Evolutionary conservation across 2,113 vertebrate species (phyloP), one percentile per base, ranked within the genome.

Genomic region (Meleagris gallopavo): DNA sequence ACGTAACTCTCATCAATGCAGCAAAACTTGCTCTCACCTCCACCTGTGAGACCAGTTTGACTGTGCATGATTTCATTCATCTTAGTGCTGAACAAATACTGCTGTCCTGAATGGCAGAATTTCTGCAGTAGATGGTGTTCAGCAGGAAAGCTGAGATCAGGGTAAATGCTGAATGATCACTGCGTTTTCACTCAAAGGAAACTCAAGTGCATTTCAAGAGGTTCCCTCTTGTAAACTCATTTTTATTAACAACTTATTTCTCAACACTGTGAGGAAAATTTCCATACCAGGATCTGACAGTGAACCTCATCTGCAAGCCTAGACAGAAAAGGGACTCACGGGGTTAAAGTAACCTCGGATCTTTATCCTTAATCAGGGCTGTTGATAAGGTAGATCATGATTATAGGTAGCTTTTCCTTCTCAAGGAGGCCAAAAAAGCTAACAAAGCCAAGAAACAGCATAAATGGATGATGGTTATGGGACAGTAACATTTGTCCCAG

Each of bases 61-160:
- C 1, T 90, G 43, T 58, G 64, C 75, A 90, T 13, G 71, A 92
- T 85, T 86, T 94, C 83, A 93, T 85, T 88, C 80, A 88, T 83
- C 80, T 88, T 93, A 88, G 72, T 92, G 86, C 80, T 88, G 69
- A 96, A 95, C 64, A 94, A 52, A 86, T 74, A 88, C 22, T 74
- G 88, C 40, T 81, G 20, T 86, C 86, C 61, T 90, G 72, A 94
- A 90, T 0, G 11, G 64, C 89, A 94, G 86, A 90, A 88, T 90
- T 94, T 94, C 91, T 96, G 80, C 93, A 92, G 94, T 72, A 88
- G 60, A 80, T 67, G 73, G 80, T 80, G 83, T 94, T 95, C 92
- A 88, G 77, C 60, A 93, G 54, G 79, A 90, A 76, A 92, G 85
- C 62, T 69, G 46, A 19, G 64, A 64, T 86, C 83, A 88, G 67